A percentile compares a stretch with the other conserved stretches of the same genome.
phyloP scores from a whole-genome alignment of 2,888 invertebrate species.

The Agonopterix arenella region DNA sequence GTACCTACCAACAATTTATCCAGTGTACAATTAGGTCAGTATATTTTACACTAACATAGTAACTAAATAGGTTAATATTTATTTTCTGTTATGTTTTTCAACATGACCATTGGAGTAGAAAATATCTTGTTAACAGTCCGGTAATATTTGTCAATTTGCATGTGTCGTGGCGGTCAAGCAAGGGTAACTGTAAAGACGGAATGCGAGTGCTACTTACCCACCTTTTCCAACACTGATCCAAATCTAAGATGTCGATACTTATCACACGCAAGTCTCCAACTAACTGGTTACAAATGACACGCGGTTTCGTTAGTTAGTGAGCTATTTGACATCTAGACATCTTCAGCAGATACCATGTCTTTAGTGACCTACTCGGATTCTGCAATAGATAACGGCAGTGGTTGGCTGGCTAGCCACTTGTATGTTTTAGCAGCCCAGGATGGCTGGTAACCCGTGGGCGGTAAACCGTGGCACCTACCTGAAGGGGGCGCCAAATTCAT shows the following conservation, averaged over 20 bases:
- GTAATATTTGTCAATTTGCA: conserved; percentile 66
- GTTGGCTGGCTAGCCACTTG: no score
- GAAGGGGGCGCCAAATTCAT: no score
- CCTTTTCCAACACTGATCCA: conserved; percentile 37
- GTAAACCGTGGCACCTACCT: no score
- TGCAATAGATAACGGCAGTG: no score
- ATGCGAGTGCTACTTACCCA: conserved; percentile 48
- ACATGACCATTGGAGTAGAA: not conserved
- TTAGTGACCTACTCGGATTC: no score
- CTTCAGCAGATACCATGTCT: no score
- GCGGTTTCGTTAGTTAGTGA: not conserved
- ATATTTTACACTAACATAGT: no score
- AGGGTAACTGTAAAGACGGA: conserved; percentile 58
- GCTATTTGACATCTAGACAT: not conserved
- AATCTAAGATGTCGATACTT: conserved; percentile 17
- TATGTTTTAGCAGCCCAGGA: no score
- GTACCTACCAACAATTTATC: no score
- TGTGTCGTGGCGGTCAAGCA: conserved; percentile 24
- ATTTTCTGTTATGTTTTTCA: not conserved
- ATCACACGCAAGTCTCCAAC: conserved; percentile 2
- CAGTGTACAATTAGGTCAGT: no score
- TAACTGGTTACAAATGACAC: conserved; percentile 4
- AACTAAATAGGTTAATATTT: no score
- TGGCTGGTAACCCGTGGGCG: no score
- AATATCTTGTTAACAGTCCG: conserved; percentile 10